phyloP scores from a whole-genome alignment of 1,140 invertebrate species.

The Euglossa dilemma region DNA sequence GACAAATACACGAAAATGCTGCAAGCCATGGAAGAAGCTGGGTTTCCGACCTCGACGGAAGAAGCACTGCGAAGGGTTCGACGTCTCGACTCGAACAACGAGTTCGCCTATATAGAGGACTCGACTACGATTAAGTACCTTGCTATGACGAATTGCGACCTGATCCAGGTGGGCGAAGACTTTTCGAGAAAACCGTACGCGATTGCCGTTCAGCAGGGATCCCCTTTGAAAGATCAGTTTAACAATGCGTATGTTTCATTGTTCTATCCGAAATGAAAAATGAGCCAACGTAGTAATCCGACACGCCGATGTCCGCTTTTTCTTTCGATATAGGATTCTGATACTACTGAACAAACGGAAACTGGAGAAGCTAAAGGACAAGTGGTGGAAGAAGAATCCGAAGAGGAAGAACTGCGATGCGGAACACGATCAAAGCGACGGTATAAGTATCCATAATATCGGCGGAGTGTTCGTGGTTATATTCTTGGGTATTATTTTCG shows the following conservation, averaged over 20 bases:
- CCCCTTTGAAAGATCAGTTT: conserved; percentile 94
- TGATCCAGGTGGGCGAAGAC: conserved; percentile 95
- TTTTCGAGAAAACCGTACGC: conserved; percentile 98
- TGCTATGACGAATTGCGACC: conserved; percentile 93
- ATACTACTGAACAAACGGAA: conserved; percentile 95
- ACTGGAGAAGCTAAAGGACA: conserved; percentile 96
- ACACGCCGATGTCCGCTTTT: no score
- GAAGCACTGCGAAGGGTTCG: conserved; percentile 91
- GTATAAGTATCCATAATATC: conserved; percentile 98
- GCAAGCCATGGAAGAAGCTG: conserved; percentile 96
- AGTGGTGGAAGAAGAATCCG: conserved; percentile 97
- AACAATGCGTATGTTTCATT: conserved; percentile 90
- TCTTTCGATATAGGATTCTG: conserved; percentile 84
- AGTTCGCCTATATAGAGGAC: conserved; percentile 97
- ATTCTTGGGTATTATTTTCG: conserved; percentile 95
- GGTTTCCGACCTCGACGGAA: conserved; percentile 89
- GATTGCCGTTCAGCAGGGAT: conserved; percentile 97
- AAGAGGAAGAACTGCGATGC: conserved; percentile 91
- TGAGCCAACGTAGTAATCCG: not conserved
- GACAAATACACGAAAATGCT: conserved; percentile 99
- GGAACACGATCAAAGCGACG: conserved; percentile 95
- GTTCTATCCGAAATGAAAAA: not conserved
- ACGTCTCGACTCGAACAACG: conserved; percentile 87
- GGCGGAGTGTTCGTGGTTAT: conserved; percentile 98
- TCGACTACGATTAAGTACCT: conserved; percentile 96